Percentiles rank a stretch among this genome's conserved stretches.
These are phyloP conservation scores for Trichechus manatus DNA, from an alignment of 2,113 vertebrate species.

Conservation along the genomic window DNA sequence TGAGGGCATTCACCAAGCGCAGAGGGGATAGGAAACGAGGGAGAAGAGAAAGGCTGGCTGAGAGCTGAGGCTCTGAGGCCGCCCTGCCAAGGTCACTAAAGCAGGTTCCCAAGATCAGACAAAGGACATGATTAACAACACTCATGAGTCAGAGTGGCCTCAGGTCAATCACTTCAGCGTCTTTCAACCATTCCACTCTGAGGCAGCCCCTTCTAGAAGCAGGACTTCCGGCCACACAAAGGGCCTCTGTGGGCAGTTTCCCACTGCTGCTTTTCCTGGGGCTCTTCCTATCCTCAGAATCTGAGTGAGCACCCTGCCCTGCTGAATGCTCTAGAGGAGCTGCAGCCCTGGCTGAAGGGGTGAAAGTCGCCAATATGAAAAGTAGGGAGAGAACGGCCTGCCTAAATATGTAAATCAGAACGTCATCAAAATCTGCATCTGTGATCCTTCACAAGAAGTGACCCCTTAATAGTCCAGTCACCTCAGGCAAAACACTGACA, in stretches of 20 bases:
- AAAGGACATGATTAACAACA: constrained; percentile 52
- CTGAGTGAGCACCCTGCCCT: background rate
- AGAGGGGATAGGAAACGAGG: background rate
- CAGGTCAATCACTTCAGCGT: constrained; percentile 56
- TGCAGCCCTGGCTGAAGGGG: background rate
- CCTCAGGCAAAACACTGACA: background rate
- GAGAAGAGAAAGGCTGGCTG: background rate
- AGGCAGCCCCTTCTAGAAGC: background rate
- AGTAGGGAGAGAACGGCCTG: rapidly evolving
- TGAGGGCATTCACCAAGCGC: constrained; percentile 18
- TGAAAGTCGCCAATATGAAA: background rate
- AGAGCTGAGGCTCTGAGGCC: background rate
- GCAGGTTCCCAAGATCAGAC: constrained; percentile 64
- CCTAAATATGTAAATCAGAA: background rate
- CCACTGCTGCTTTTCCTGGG: background rate
- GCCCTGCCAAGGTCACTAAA: rapidly evolving
- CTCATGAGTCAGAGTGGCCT: constrained; percentile 57
- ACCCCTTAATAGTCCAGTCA: background rate
- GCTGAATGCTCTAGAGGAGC: background rate
- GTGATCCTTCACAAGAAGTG: background rate
- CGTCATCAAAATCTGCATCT: background rate
- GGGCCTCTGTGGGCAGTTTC: constrained; percentile 62
- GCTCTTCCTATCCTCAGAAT: background rate
- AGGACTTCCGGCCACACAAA: constrained; percentile 73
- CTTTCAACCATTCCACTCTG: background rate